phyloP scores from a whole-genome alignment of 2,113 vertebrate genomes.

The Forbesichthys papilliferus region DNA sequence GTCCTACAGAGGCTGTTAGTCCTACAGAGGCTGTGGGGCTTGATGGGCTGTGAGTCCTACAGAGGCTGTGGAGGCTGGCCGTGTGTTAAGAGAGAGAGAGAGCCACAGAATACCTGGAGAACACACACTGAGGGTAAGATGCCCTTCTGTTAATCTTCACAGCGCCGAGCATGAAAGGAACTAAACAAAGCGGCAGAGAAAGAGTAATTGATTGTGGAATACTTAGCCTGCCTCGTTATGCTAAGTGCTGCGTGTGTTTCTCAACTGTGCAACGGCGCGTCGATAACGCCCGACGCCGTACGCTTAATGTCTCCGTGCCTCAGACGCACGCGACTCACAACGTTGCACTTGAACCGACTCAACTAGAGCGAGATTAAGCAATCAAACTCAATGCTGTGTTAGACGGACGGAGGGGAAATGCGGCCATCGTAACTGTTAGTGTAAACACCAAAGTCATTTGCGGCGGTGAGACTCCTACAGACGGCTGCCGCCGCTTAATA shows the following conservation, averaged over 20 bases:
- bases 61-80: neutral
- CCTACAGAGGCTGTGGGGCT: too few species aligned
- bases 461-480: conserved; percentile 20
- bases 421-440: neutral
- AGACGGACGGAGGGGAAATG: neutral
- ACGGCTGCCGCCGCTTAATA: conserved; percentile 5
- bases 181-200: conserved; percentile 47
- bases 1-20: too few species aligned
- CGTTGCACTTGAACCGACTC: too few species aligned
- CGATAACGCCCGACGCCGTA: conserved; percentile 21
- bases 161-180: conserved; percentile 24
- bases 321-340: too few species aligned
- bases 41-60: neutral
- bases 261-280: conserved; percentile 24
- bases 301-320: conserved; percentile 1
- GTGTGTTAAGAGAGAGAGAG: neutral
- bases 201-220: conserved; percentile 46
- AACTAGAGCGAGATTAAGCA: too few species aligned
- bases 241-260: conserved; percentile 44
- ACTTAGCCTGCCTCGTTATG: conserved; percentile 41
- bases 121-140: neutral
- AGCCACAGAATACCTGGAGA: neutral
- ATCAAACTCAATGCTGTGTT: too few species aligned
- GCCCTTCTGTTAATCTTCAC: conserved; percentile 15
- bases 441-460: conserved; percentile 23